Conservation (phyloP, 2,888 invertebrate species). For the Caenorhabditis sp. region DNA sequence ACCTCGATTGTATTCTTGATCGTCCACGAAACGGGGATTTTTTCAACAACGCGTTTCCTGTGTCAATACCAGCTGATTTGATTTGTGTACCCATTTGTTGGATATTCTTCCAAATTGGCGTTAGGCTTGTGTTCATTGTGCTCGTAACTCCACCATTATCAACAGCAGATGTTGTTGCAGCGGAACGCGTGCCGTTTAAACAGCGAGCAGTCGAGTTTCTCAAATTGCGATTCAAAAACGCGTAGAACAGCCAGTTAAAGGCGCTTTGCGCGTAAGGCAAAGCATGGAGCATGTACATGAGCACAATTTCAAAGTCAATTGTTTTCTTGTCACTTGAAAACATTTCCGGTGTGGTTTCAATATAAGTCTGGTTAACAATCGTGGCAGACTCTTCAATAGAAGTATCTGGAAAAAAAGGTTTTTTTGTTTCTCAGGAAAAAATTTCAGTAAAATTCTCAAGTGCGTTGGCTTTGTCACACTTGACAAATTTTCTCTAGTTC, state of each 20-base stretch:
- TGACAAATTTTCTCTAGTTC: no score
- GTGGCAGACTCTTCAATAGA: background rate
- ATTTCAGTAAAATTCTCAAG: no score
- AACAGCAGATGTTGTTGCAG: slow-evolving; percentile 42
- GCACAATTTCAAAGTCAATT: slow-evolving; percentile 18
- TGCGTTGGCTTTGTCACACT: no score
- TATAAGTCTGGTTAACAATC: background rate
- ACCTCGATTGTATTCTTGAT: slow-evolving; percentile 61
- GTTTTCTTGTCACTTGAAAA: background rate
- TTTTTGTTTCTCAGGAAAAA: no score
- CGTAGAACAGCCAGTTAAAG: slow-evolving; percentile 70
- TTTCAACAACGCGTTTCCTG: slow-evolving; percentile 54
- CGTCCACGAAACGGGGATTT: slow-evolving; percentile 61
- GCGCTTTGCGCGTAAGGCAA: slow-evolving; percentile 67
- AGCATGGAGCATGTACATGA: slow-evolving; percentile 66
- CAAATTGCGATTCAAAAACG: slow-evolving; percentile 64
- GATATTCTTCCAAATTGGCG: slow-evolving; percentile 63
- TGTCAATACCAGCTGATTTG: slow-evolving; percentile 60
- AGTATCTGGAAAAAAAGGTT: no score
- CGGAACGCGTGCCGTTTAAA: slow-evolving; percentile 46
- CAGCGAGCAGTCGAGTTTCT: slow-evolving; percentile 33
- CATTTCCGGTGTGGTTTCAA: background rate
- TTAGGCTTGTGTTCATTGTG: slow-evolving; percentile 40
- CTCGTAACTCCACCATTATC: slow-evolving; percentile 44
- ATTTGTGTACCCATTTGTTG: slow-evolving; percentile 64